Evolutionary conservation across 2,888 invertebrate genomes (phyloP).

Genomic region (Zygothrica quintamaculata): DNA sequence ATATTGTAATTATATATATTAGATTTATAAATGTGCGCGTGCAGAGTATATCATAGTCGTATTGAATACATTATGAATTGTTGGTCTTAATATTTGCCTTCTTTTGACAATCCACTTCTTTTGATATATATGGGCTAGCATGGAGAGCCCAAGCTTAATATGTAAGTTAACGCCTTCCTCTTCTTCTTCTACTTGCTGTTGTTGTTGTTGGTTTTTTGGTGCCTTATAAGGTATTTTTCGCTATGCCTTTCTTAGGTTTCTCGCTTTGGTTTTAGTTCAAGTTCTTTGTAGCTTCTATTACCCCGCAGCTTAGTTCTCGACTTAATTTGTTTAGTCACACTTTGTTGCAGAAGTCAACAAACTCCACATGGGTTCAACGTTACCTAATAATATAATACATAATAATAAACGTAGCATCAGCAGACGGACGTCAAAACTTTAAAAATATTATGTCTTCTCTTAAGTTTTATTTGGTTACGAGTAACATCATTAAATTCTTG

Average conservation of each 20-base stretch:
- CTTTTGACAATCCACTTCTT: slow-evolving; percentile 59
- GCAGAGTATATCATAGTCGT: too few relatives aligned
- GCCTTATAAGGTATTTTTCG: slow-evolving; percentile 45
- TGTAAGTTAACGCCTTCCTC: slow-evolving; percentile 69
- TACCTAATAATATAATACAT: slow-evolving; percentile 57
- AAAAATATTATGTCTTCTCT: slow-evolving; percentile 19
- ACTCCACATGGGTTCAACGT: slow-evolving; percentile 71
- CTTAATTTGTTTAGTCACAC: slow-evolving; percentile 78
- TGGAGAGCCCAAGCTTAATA: slow-evolving; percentile 54
- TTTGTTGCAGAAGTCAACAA: slow-evolving; percentile 79
- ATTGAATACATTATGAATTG: too few relatives aligned
- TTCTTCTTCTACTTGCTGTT: slow-evolving; percentile 32
- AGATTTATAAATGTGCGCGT: too few relatives aligned
- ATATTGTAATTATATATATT: too few relatives aligned
- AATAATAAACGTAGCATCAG: slow-evolving; percentile 48
- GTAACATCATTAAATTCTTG: slow-evolving; percentile 55
- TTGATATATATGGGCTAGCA: slow-evolving; percentile 4
- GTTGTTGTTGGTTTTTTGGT: slow-evolving; percentile 29
- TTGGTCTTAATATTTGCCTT: slow-evolving; percentile 42
- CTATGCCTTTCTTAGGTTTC: slow-evolving; percentile 24
- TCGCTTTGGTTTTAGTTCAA: slow-evolving; percentile 51
- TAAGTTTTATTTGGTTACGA: slow-evolving; percentile 44
- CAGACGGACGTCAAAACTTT: slow-evolving; percentile 11
- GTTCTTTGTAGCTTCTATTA: slow-evolving; percentile 8
- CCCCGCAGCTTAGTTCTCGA: slow-evolving; percentile 48